Evolutionary conservation across 2,113 vertebrate species (phyloP), one percentile per base, ranked within the genome.

Genomic region (Xiphophorus maculatus): DNA sequence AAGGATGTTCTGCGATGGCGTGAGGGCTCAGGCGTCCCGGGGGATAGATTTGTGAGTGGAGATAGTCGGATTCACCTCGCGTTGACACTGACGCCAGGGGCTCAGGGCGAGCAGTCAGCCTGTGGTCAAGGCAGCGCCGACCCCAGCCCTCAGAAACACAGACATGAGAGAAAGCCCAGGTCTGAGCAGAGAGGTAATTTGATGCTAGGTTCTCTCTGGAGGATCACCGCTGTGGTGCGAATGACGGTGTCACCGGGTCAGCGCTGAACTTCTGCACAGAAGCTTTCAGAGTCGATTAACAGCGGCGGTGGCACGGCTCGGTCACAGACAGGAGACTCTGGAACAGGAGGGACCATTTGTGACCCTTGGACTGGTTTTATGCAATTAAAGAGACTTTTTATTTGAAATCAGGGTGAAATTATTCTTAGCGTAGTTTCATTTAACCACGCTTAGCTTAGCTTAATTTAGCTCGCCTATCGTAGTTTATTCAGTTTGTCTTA

Each of bases 41-140:
- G 92, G 93, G 93, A 91, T 80, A 68, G 90, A 90, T 92, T 89
- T 91, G 90, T 74, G 58, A 93, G 91, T 89, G 77, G 83, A 89
- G 88, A 93, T 87, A 77, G 84, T 87, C 81, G 32, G 81, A 84
- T 90, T 94, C 94, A 94, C 93, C 94, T 95, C 87, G 88, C 76
- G 15, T 75, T 93, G 93, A 93, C 94, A 90, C 92, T 63, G 84
- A 81, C 84, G 82, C 79, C 44, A 19, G 83, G 83, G 89, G 73
- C 79, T 78, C 63, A 60, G 81, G 88, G 90, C 44, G 71, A 78
- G 84, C 85, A 88, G 93, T 92, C 90, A 91, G 89, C 67, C 81
- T 12, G 73, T 91, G 92, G 93, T 91, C 90, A 91, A 85, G 79
- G 69, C 78, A 51, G 84, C 84, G 60, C 64, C 44, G 66, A 89